Percentiles rank a stretch among this genome's conserved stretches.
Evolutionary conservation across 53 echinoderm and acorn worm genomes (phyloP).

Genomic region (Echinarachnius parma): DNA sequence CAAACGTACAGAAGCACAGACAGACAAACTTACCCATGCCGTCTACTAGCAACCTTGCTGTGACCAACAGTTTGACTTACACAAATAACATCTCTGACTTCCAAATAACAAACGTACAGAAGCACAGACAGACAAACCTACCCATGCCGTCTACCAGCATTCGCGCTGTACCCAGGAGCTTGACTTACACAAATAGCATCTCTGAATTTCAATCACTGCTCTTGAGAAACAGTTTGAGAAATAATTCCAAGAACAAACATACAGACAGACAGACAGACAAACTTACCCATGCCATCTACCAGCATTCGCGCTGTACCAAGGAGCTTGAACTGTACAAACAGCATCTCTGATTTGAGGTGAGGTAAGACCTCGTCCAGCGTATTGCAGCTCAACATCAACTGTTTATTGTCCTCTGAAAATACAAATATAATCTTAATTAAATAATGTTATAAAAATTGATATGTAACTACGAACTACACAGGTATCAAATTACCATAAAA

Average conservation of each 20-base stretch:
- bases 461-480: no score
- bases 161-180: constrained; percentile 82
- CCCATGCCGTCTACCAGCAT: constrained; percentile 95
- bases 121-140: constrained; percentile 28
- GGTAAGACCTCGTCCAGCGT: constrained; percentile 71
- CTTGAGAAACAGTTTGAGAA: no score
- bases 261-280: no score
- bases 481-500: no score
- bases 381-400: constrained; percentile 61
- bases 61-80: no score
- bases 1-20: no score
- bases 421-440: not conserved
- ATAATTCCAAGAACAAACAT: no score
- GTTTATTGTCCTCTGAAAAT: constrained; percentile 81
- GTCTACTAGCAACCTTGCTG: constrained; percentile 75
- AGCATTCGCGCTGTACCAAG: constrained; percentile 89
- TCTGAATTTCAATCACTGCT: no score
- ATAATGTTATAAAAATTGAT: no score
- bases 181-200: constrained; percentile 93
- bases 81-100: no score
- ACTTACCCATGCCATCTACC: constrained; percentile 85
- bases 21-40: constrained; percentile 72
- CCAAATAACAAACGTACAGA: no score
- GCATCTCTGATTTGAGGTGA: constrained; percentile 79
- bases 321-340: constrained; percentile 92